These are phyloP conservation scores for Aphelinus certus DNA, from an alignment of 1,140 invertebrate species.

Conservation along the genomic window DNA sequence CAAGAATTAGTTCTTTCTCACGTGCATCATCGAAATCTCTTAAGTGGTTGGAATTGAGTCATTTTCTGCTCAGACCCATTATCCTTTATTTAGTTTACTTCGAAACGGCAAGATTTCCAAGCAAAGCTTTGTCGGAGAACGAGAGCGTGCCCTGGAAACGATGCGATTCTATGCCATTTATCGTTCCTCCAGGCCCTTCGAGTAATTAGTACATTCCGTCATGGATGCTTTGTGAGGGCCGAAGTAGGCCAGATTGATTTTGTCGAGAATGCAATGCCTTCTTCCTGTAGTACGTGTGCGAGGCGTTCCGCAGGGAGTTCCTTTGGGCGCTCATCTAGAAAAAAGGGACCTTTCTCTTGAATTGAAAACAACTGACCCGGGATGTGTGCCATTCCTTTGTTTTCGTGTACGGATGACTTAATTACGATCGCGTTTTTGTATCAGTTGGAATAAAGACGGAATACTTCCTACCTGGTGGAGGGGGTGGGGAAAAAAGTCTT, in stretches of 20 bases:
- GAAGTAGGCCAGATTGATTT: slow-evolving; percentile 23
- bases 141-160: too few relatives aligned
- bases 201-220: slow-evolving; percentile 27
- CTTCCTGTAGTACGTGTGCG: too few relatives aligned
- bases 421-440: background rate
- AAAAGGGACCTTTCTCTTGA: slow-evolving; percentile 15
- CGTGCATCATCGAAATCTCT: too few relatives aligned
- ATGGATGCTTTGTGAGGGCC: slow-evolving; percentile 24
- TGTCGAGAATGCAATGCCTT: background rate
- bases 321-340: slow-evolving; percentile 19
- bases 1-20: too few relatives aligned
- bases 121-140: too few relatives aligned
- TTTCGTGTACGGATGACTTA: slow-evolving; percentile 27
- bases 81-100: too few relatives aligned
- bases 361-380: background rate
- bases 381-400: slow-evolving; percentile 24
- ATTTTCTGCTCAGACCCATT: too few relatives aligned
- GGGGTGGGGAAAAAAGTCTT: too few relatives aligned
- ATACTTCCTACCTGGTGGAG: too few relatives aligned
- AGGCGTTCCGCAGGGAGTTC: background rate
- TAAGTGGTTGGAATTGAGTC: too few relatives aligned
- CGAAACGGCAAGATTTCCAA: too few relatives aligned
- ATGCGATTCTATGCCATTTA: too few relatives aligned
- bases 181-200: background rate
- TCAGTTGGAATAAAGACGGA: background rate